Percentiles rank a stretch among this genome's conserved stretches.
Evolutionary conservation across 2,797 vertebrate genomes (phyloP).

Genomic region (Anomalospiza imberbis): DNA sequence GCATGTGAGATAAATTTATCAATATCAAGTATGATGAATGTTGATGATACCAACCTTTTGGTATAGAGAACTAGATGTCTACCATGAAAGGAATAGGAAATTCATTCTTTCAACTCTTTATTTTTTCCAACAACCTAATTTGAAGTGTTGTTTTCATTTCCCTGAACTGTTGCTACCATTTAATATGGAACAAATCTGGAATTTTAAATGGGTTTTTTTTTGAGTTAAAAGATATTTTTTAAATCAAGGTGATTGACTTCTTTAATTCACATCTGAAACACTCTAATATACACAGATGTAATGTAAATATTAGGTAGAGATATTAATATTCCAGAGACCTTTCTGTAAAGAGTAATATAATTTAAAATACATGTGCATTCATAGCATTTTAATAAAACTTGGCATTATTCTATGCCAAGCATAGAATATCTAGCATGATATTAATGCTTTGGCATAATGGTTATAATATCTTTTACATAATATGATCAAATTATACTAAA

Average conservation of each 20-base stretch:
- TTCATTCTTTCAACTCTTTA: neutral
- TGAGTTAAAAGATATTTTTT: neutral
- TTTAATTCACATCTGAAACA: neutral
- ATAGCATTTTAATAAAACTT: conserved; percentile 30
- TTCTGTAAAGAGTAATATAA: neutral
- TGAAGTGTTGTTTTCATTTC: neutral
- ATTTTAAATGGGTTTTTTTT: neutral
- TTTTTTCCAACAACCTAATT: neutral
- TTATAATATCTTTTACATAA: neutral
- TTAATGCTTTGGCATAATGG: conserved; percentile 3
- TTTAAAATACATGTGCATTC: conserved; percentile 17
- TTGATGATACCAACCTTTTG: neutral
- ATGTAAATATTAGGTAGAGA: neutral
- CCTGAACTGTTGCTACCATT: neutral
- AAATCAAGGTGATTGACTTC: neutral
- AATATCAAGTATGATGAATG: neutral
- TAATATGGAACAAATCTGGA: neutral
- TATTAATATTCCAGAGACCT: neutral
- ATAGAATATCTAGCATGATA: neutral
- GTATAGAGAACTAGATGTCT: neutral
- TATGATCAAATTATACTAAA: neutral
- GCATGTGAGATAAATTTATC: neutral
- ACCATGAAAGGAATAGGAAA: neutral
- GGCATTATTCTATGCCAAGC: neutral
- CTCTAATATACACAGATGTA: neutral